Percentiles rank a stretch among this genome's conserved stretches.
Conservation (phyloP, 2,888 invertebrate genomes). For the Calephelis perditalis region DNA sequence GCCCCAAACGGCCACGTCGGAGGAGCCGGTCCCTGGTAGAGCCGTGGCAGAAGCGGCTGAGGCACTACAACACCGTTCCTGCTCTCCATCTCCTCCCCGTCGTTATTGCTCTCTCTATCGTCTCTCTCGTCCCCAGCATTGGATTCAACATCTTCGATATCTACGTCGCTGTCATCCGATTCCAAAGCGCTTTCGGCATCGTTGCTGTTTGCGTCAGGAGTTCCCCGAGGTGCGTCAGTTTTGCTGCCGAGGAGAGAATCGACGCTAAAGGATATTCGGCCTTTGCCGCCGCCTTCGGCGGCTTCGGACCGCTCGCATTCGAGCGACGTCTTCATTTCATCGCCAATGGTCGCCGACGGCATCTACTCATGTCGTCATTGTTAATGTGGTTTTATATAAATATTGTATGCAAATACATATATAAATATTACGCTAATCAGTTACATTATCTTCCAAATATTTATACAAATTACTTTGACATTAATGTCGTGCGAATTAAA, state of each 20-base stretch:
- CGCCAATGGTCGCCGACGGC: conserved; percentile 35
- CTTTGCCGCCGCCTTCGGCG: conserved; percentile 74
- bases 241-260: conserved; percentile 79
- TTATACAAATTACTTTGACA: neutral
- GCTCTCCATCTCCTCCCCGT: conserved; percentile 65
- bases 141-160: conserved; percentile 67
- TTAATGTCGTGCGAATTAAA: neutral
- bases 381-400: neutral
- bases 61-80: conserved; percentile 81
- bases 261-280: conserved; percentile 86
- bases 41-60: conserved; percentile 81
- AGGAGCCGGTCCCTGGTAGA: conserved; percentile 74
- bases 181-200: conserved; percentile 63
- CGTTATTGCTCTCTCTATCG: conserved; percentile 56
- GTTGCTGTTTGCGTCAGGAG: conserved; percentile 53
- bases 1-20: conserved; percentile 81
- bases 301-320: conserved; percentile 72
- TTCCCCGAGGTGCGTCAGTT: conserved; percentile 49
- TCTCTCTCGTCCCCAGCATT: conserved; percentile 64
- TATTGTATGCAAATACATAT: neutral
- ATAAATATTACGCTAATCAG: neutral
- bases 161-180: conserved; percentile 70
- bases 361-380: conserved; percentile 18
- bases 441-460: conserved; percentile 5
- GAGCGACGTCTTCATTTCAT: conserved; percentile 76